Evolutionary conservation across 2,113 vertebrate genomes (phyloP).

Genomic region (Corynorhinus townsendii): DNA sequence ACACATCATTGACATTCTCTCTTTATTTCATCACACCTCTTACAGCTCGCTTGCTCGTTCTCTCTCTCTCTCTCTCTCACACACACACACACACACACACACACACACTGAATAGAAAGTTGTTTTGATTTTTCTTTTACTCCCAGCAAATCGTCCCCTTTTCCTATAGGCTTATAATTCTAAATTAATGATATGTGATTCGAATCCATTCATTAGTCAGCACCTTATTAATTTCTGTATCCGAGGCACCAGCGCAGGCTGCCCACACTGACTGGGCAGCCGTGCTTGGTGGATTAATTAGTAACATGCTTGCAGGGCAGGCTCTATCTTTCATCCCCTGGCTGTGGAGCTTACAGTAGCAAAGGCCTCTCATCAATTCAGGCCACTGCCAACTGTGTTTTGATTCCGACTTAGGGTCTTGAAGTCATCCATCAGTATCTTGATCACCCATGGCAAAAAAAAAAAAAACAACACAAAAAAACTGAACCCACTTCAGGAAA

Average conservation of each 20-base stretch:
- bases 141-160: background rate
- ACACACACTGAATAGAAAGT: background rate
- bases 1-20: constrained; percentile 28
- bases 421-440: background rate
- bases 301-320: constrained; percentile 28
- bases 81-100: background rate
- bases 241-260: background rate
- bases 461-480: background rate
- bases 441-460: background rate
- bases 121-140: constrained; percentile 28
- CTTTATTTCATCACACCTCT: constrained; percentile 45
- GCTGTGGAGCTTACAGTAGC: background rate
- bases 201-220: constrained; percentile 24
- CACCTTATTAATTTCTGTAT: constrained; percentile 13
- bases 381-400: background rate
- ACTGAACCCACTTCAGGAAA: background rate
- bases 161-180: background rate
- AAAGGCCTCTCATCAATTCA: background rate
- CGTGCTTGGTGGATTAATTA: constrained; percentile 8
- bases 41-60: background rate
- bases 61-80: background rate
- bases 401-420: constrained; percentile 21
- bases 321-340: background rate
- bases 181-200: constrained; percentile 32
- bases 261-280: background rate